phyloP scores from a whole-genome alignment of 2,113 vertebrate species.

The Phalacrocorax carbo region DNA sequence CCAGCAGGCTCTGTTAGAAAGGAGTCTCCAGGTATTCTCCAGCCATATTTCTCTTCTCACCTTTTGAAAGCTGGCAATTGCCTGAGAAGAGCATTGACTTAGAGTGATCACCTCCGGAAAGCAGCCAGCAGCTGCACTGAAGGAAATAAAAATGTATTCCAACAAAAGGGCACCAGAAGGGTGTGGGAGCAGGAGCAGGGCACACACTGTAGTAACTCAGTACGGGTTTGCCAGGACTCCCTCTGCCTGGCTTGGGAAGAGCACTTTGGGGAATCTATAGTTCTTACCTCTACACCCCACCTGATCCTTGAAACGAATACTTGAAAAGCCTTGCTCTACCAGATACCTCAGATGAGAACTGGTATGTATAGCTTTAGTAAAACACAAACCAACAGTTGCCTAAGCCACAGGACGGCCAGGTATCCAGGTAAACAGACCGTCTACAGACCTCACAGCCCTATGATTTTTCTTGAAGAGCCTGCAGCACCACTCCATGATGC shows the following conservation, averaged over 20 bases:
- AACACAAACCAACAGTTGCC: not conserved
- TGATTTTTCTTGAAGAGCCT: not conserved
- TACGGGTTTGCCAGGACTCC: not conserved
- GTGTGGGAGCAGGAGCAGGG: not conserved
- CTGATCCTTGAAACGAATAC: not conserved
- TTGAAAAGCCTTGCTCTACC: not conserved
- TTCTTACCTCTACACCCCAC: not conserved
- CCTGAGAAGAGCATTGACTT: not conserved
- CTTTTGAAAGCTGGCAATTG: not conserved
- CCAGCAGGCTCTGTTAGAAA: not conserved
- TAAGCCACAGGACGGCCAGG: slow-evolving; percentile 12
- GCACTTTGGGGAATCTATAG: not conserved
- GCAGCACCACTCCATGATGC: not conserved
- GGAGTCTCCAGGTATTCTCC: not conserved
- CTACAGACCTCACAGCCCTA: not conserved
- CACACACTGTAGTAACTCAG: accelerated
- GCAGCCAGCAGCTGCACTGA: not conserved
- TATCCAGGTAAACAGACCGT: not conserved
- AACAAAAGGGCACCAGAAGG: not conserved
- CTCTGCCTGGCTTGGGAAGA: not conserved
- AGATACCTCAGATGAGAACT: slow-evolving; percentile 48
- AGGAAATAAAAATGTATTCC: not conserved
- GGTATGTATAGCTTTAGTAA: not conserved
- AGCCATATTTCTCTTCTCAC: not conserved
- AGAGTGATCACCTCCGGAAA: not conserved